These are phyloP conservation scores for Brachyhypopomus gauderio DNA, from an alignment of 2,113 vertebrate species.

Conservation along the genomic window DNA sequence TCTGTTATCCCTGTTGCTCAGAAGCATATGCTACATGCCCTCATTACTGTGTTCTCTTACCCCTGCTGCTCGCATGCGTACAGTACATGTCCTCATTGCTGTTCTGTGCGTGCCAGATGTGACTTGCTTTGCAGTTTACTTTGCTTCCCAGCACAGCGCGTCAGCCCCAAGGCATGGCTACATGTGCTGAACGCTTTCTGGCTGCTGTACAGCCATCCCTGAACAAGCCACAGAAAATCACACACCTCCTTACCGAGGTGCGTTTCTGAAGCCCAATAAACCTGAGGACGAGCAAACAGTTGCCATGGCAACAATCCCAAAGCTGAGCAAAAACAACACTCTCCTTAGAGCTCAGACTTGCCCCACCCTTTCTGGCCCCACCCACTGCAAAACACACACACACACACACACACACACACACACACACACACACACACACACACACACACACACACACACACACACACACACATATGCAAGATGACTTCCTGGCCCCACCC, in stretches of 20 bases:
- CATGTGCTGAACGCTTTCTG: conserved; percentile 29
- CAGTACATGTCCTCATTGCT: conserved; percentile 24
- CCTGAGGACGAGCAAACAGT: conserved; percentile 18
- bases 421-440: too few relatives aligned
- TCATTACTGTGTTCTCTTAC: conserved; percentile 31
- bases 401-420: too few relatives aligned
- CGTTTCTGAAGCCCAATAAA: conserved; percentile 34
- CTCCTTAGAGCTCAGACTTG: conserved; percentile 4
- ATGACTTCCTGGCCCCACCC: too few relatives aligned
- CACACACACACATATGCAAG: too few relatives aligned
- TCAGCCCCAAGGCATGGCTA: conserved; percentile 34
- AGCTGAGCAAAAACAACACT: conserved; percentile 40
- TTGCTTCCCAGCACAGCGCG: conserved; percentile 36
- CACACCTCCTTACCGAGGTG: conserved; percentile 32
- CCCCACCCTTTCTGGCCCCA: too few relatives aligned
- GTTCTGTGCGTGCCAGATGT: conserved; percentile 48
- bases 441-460: too few relatives aligned
- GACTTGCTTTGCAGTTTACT: conserved; percentile 46
- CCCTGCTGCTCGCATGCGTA: neutral
- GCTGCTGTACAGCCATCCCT: conserved; percentile 7
- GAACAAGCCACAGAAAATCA: conserved; percentile 48
- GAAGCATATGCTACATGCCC: conserved; percentile 5
- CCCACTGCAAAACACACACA: too few relatives aligned
- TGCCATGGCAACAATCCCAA: conserved; percentile 35
- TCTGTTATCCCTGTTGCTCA: conserved; percentile 14